Base-by-base conservation (phyloP, 1,140 invertebrate species). In the Dermatophagoides farinae region DNA sequence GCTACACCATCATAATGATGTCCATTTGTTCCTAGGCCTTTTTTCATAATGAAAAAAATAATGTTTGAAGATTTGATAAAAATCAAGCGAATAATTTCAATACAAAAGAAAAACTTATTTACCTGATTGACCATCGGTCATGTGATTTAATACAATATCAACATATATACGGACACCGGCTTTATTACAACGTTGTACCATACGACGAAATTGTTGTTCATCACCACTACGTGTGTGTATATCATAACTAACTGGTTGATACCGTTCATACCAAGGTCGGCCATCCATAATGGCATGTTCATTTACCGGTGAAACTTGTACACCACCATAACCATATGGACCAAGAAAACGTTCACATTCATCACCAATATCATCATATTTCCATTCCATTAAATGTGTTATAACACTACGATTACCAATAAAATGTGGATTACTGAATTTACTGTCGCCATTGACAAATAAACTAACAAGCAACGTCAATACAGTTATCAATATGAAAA, bases 211-310 rank as follows among this genome's bases (percentile, higher is more conserved):
- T 57, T 82, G 74, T 1, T 69, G 62, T 66, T 82, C 79, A 60
- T 78, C 79, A 44, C 89, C 89, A 44, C 84, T 87, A 51, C 88
- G 75, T 0, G 84, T 86, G 0, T 66, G 67, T 8, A 88, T 71
- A 39, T 80, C 78, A 70, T 92, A 93, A 12, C 86, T 88, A 55
- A 92, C 80, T 0, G 86, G 85, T 70, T 92, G 88, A 65, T 93
- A 93, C 8, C 87, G 74, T 71, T 90, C 85, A 75, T 79, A 77
- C 76, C 88, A 88, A 78, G 88, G 60, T 78, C 82, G 59, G 6
- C 25, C 18, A 14, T 25, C 59, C 18, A 53, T 18, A 43, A 40
- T 59, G 43, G 55, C 55, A 25, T 58, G 31, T 20, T 62, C 61
- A 14, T 43, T 16, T 22, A 62, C 55, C 69, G 20, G 67, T 67